These are phyloP conservation scores for Pseudois nayaur DNA, from an alignment of 2,113 vertebrate species.

Conservation along the genomic window DNA sequence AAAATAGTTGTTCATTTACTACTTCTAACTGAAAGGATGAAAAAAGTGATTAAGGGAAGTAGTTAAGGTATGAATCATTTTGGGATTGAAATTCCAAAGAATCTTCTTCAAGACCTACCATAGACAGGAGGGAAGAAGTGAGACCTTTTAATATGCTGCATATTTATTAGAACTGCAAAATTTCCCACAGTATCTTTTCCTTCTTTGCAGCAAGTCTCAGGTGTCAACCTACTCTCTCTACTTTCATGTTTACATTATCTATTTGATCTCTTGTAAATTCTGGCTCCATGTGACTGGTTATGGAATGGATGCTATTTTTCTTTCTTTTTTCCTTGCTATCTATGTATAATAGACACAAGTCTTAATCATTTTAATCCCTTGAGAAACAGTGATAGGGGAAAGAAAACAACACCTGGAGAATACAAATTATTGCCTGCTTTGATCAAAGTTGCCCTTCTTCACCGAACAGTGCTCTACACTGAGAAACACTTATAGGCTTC, in stretches of 20 bases:
- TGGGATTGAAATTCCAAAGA: background rate
- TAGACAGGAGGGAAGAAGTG: background rate
- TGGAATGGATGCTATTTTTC: background rate
- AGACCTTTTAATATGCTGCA: background rate
- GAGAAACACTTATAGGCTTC: background rate
- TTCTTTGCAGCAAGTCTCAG: background rate
- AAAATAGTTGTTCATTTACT: background rate
- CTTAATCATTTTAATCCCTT: background rate
- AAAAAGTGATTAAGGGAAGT: background rate
- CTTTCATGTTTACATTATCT: background rate
- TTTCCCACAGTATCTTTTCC: background rate
- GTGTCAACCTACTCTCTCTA: background rate
- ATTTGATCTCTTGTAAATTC: background rate
- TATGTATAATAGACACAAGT: background rate
- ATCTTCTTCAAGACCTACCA: background rate
- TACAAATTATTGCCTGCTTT: background rate
- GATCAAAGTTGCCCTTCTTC: background rate
- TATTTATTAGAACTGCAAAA: background rate
- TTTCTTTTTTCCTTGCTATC: background rate
- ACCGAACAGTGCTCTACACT: background rate
- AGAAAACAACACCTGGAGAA: background rate
- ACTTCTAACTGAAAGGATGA: background rate
- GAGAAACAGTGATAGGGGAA: background rate
- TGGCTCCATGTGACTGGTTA: background rate
- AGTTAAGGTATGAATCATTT: background rate